phyloP scores from a whole-genome alignment of 2,113 vertebrate genomes.

The Rhabdomys dilectus region DNA sequence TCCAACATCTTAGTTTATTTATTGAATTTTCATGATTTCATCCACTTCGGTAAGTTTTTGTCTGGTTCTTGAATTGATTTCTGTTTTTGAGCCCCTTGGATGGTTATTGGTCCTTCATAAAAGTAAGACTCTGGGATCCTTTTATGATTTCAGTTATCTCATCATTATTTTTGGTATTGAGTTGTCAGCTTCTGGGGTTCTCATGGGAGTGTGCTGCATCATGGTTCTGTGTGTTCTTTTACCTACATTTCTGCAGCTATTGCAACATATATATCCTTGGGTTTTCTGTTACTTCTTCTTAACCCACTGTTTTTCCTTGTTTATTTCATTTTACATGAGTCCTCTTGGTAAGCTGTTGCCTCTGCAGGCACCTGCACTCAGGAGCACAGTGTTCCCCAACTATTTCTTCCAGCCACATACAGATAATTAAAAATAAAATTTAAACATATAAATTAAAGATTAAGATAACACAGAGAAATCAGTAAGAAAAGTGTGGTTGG shows the following conservation, averaged over 20 bases:
- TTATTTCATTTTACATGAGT: not conserved
- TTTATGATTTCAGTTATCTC: not conserved
- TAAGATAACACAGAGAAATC: not conserved
- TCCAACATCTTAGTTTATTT: not conserved
- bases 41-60: not conserved
- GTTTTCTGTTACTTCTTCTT: no score
- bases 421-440: not conserved
- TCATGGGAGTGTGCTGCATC: no score
- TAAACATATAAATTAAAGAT: not conserved
- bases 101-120: not conserved
- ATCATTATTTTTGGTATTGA: not conserved
- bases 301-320: not conserved
- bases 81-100: not conserved
- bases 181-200: not conserved
- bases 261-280: no score
- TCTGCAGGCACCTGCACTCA: no score
- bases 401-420: not conserved
- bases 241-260: not conserved
- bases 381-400: not conserved
- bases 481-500: not conserved
- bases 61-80: not conserved
- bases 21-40: not conserved
- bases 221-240: not conserved
- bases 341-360: no score
- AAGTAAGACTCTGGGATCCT: not conserved